A percentile compares a stretch with the other conserved stretches of the same genome.
Conservation (phyloP, 2,888 invertebrate species). For the Temnothorax unifasciatus region DNA sequence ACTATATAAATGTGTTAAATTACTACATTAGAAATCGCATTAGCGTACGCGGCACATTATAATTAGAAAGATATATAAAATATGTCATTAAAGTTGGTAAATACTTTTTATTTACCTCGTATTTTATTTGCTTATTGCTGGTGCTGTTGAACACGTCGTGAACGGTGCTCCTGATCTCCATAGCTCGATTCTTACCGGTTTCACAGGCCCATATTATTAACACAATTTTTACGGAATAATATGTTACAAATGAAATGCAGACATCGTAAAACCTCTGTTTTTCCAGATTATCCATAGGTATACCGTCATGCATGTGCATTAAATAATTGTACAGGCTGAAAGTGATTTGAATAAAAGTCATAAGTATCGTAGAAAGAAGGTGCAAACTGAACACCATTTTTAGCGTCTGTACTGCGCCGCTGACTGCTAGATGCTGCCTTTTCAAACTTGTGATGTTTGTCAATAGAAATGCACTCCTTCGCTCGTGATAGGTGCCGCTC, state of each 20-base stretch:
- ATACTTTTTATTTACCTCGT: neutral
- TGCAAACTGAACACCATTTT: no score
- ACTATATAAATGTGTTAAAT: no score
- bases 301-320: neutral
- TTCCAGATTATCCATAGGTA: neutral
- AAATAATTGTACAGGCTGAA: neutral
- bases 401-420: no score
- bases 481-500: no score
- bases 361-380: no score
- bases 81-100: no score
- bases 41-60: no score
- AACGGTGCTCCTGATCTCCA: neutral
- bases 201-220: neutral
- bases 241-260: neutral
- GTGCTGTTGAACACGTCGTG: neutral
- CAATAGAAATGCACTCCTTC: no score
- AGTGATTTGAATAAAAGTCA: neutral
- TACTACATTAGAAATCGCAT: no score
- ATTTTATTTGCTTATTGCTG: neutral
- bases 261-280: neutral
- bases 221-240: neutral
- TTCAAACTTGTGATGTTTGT: no score
- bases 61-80: no score
- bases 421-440: no score
- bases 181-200: neutral